phyloP scores from a whole-genome alignment of 2,113 vertebrate genomes.

The Suricata suricatta region DNA sequence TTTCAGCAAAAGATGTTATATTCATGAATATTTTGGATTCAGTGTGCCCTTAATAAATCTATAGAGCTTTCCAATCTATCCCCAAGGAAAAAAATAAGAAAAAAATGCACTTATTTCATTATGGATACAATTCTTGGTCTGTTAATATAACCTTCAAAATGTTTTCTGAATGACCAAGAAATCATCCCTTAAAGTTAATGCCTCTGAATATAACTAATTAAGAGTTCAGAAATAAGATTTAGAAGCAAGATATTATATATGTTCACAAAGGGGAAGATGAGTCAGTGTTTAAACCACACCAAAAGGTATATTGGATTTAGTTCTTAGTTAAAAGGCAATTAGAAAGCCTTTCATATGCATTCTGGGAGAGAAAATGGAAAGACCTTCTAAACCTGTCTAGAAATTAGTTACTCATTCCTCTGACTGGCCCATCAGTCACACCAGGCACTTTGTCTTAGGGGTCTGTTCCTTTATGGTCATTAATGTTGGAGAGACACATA shows the following conservation, averaged over 20 bases:
- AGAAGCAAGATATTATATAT: not conserved
- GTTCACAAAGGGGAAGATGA: not conserved
- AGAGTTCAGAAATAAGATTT: constrained; percentile 23
- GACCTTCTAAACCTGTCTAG: not conserved
- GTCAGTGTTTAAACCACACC: not conserved
- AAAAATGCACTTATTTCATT: not conserved
- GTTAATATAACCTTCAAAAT: not conserved
- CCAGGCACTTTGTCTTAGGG: not conserved
- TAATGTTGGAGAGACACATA: not conserved
- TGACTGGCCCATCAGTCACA: not conserved
- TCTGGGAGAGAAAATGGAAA: not conserved
- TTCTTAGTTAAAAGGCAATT: not conserved
- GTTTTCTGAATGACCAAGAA: constrained; percentile 11
- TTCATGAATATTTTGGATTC: constrained; percentile 9
- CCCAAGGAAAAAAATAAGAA: not conserved
- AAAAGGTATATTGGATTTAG: constrained; percentile 19
- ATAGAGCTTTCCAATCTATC: not conserved
- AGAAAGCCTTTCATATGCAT: not conserved
- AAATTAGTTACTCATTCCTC: not conserved
- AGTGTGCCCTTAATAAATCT: not conserved
- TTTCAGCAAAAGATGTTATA: not conserved
- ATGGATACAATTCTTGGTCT: not conserved
- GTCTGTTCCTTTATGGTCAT: not conserved
- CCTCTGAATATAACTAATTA: not conserved
- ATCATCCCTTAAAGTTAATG: not conserved